Evolutionary conservation across 2,888 invertebrate species (phyloP).

Genomic region (Laspeyria flexula): DNA sequence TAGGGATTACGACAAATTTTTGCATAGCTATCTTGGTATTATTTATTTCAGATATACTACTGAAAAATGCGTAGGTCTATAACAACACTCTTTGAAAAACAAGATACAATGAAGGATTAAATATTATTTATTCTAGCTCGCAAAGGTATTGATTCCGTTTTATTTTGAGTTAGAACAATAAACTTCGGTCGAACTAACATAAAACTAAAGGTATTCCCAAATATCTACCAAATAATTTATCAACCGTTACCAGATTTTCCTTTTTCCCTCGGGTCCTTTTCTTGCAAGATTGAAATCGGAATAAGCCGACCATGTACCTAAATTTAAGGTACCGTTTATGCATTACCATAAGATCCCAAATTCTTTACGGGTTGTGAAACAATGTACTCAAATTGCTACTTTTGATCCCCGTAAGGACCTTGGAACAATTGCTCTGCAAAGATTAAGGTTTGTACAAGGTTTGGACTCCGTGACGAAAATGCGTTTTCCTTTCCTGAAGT

Average conservation of each 20-base stretch:
- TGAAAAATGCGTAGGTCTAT: no score
- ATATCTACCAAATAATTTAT: constrained; percentile 4
- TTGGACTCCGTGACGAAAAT: neutral
- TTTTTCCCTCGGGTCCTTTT: constrained; percentile 1
- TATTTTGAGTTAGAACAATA: neutral
- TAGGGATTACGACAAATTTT: no score
- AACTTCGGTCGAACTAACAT: neutral
- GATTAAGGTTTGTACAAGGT: constrained; percentile 43
- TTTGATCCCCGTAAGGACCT: constrained; percentile 47
- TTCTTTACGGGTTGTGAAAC: constrained; percentile 32
- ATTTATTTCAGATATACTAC: no score
- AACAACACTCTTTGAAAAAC: no score
- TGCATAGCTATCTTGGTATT: no score
- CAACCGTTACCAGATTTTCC: constrained; percentile 2
- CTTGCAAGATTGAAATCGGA: constrained; percentile 35
- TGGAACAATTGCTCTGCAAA: constrained; percentile 48
- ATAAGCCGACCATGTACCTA: constrained; percentile 35
- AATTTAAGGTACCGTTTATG: constrained; percentile 31
- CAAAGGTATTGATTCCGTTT: neutral
- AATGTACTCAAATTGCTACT: constrained; percentile 31
- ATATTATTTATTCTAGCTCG: no score
- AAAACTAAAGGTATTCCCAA: neutral
- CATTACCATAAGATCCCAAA: constrained; percentile 36
- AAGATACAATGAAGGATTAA: no score
- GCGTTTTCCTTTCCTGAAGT: neutral